Conservation (phyloP, 2,113 vertebrate genomes). For the Dicentrarchus labrax region DNA sequence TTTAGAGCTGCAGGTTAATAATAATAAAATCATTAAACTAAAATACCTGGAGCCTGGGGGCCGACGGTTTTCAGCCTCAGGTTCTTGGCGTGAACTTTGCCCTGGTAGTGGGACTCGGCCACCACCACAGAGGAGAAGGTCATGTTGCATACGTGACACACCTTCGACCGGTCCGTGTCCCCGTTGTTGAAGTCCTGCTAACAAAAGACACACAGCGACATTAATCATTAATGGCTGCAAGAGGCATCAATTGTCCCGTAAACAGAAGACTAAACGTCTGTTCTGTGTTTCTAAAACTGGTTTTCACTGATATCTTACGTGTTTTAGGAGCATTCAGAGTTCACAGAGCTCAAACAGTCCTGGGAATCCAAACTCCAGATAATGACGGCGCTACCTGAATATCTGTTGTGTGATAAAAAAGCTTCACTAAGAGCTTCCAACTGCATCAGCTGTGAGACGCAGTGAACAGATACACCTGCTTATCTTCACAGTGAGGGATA, state of each 20-base stretch:
- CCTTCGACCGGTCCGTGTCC: slow-evolving; percentile 90
- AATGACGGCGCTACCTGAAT: not conserved
- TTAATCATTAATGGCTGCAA: not conserved
- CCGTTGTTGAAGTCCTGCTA: slow-evolving; percentile 85
- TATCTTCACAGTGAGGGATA: too few relatives aligned
- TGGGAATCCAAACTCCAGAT: not conserved
- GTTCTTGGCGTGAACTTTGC: slow-evolving; percentile 97
- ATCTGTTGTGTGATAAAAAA: too few relatives aligned
- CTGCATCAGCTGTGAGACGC: too few relatives aligned
- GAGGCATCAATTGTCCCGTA: not conserved
- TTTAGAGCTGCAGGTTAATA: not conserved
- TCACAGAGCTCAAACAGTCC: not conserved
- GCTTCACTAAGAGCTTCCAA: too few relatives aligned
- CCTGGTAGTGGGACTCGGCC: slow-evolving; percentile 96
- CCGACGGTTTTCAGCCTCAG: slow-evolving; percentile 89
- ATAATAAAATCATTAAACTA: not conserved
- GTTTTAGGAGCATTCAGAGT: too few relatives aligned
- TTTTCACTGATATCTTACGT: not conserved
- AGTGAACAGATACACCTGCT: too few relatives aligned
- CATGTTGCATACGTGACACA: slow-evolving; percentile 95
- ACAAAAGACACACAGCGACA: slow-evolving; percentile 15
- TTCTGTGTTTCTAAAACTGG: not conserved
- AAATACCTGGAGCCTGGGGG: slow-evolving; percentile 85
- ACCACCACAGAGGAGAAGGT: slow-evolving; percentile 93
- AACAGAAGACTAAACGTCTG: not conserved